A percentile compares a stretch with the other conserved stretches of the same genome.
Evolutionary conservation across 1,140 invertebrate genomes (phyloP).

Genomic region (Brachionus asplanchnoidis): DNA sequence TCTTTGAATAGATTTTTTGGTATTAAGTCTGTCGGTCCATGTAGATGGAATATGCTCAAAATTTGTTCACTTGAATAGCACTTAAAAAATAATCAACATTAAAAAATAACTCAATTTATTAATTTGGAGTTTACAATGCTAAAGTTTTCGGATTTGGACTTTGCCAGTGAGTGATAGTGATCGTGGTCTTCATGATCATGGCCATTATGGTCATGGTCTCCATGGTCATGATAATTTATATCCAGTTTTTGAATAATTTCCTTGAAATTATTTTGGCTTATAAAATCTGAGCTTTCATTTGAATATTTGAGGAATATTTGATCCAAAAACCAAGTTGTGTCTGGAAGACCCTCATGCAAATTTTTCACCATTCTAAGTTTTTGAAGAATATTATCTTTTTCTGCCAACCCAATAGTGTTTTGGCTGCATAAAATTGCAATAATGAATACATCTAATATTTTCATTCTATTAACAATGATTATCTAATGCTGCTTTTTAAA

Average conservation of each 20-base stretch:
- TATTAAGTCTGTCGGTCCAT: background rate
- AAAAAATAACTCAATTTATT: background rate
- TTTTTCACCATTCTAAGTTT: background rate
- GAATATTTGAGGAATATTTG: background rate
- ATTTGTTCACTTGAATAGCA: slow-evolving; percentile 5
- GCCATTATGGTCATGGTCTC: slow-evolving; percentile 12
- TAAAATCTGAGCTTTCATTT: background rate
- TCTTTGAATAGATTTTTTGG: background rate
- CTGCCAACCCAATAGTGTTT: background rate
- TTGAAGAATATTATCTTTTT: background rate
- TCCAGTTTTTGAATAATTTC: background rate
- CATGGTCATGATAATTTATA: slow-evolving; percentile 13
- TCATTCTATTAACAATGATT: background rate
- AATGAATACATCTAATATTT: background rate
- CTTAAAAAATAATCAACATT: background rate
- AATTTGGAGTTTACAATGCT: background rate
- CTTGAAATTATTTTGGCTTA: background rate
- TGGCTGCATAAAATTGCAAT: background rate
- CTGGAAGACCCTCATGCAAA: background rate
- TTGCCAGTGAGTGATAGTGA: background rate
- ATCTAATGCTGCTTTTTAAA: background rate
- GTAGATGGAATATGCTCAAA: slow-evolving; percentile 16
- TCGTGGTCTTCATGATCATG: slow-evolving; percentile 16
- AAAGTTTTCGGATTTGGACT: background rate
- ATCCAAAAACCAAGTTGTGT: background rate